phyloP scores from a whole-genome alignment of 2,888 invertebrate genomes.

The Dicroscelio sp. region DNA sequence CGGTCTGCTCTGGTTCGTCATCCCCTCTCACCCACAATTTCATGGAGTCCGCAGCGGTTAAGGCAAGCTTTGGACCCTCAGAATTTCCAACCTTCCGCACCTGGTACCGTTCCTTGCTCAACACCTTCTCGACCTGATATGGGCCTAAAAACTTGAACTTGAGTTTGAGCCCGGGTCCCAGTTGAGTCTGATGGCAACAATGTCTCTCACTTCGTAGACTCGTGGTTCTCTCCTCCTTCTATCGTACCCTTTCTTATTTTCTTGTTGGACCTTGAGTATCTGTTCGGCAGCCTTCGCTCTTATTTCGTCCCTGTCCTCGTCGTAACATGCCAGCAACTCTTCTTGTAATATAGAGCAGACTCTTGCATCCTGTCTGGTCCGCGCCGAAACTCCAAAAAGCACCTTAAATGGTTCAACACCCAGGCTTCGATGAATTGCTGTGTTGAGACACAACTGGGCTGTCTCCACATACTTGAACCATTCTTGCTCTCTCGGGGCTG shows the following conservation, averaged over 20 bases:
- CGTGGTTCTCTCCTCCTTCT: not conserved
- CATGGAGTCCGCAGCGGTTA: too few species aligned
- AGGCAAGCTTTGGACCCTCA: not conserved
- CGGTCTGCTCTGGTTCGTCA: not conserved
- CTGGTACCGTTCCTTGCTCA: not conserved
- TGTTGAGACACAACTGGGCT: not conserved
- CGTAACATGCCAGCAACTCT: not conserved
- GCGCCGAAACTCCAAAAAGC: not conserved
- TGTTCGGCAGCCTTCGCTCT: not conserved
- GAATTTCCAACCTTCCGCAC: not conserved
- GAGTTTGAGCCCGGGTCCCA: not conserved
- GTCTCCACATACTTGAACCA: not conserved
- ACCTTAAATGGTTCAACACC: not conserved
- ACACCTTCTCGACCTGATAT: not conserved
- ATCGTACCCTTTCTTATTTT: not conserved
- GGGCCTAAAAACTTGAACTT: too few species aligned
- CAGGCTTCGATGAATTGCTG: not conserved
- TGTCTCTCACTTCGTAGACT: too few species aligned
- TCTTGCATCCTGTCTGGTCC: too few species aligned
- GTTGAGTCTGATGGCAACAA: too few species aligned
- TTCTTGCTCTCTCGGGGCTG: not conserved
- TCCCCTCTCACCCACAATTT: not conserved
- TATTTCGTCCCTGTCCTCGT: not conserved
- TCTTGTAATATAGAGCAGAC: too few species aligned
- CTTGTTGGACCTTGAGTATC: not conserved